phyloP scores from a whole-genome alignment of 2,888 invertebrate genomes.

The Hirtodrosophila confusa region DNA sequence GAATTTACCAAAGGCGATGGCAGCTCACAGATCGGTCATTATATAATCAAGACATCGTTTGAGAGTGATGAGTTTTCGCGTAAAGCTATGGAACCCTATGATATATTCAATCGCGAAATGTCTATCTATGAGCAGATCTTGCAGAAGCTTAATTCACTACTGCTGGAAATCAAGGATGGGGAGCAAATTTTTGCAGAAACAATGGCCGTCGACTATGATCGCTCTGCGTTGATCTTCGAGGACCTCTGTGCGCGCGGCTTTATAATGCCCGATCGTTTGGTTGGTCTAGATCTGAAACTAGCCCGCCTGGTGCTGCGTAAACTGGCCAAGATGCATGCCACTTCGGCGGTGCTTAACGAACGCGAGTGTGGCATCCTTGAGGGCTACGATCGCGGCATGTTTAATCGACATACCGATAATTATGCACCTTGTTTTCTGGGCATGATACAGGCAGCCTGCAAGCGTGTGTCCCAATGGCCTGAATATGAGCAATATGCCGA shows the following conservation, averaged over 20 bases:
- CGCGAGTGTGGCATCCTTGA: constrained; percentile 73
- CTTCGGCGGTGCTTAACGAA: constrained; percentile 84
- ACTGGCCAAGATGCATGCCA: constrained; percentile 85
- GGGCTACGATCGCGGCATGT: constrained; percentile 81
- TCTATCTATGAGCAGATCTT: constrained; percentile 81
- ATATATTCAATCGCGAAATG: constrained; percentile 83
- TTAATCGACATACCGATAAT: constrained; percentile 80
- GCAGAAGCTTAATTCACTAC: constrained; percentile 77
- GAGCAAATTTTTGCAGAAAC: constrained; percentile 82
- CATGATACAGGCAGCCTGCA: constrained; percentile 74
- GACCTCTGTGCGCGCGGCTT: constrained; percentile 78
- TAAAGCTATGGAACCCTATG: constrained; percentile 78
- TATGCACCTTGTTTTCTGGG: constrained; percentile 80
- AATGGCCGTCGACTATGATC: constrained; percentile 79
- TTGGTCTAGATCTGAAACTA: constrained; percentile 84
- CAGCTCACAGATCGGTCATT: constrained; percentile 57
- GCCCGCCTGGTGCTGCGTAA: constrained; percentile 82
- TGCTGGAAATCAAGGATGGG: constrained; percentile 70
- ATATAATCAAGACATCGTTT: constrained; percentile 80
- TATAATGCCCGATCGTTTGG: constrained; percentile 77
- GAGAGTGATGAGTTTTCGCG: constrained; percentile 77
- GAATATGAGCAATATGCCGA: constrained; percentile 74
- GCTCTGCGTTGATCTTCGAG: constrained; percentile 81
- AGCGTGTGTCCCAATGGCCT: constrained; percentile 73
- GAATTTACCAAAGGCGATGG: constrained; percentile 57